A percentile compares a stretch with the other conserved stretches of the same genome.
Conservation (phyloP, 2,113 vertebrate genomes). For the Toxotes jaculatrix region DNA sequence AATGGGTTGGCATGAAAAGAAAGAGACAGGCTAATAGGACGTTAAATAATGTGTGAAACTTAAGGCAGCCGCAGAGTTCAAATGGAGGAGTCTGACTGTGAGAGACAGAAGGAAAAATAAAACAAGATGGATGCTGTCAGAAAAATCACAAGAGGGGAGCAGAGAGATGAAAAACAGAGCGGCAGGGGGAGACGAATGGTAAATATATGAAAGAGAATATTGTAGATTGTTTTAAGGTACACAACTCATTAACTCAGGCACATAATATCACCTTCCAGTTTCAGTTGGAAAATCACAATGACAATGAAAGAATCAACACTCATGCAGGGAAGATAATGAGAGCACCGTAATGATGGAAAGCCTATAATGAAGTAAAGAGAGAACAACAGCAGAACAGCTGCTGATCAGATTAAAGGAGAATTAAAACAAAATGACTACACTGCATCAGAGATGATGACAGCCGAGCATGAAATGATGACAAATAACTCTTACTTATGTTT, state of each 20-base stretch:
- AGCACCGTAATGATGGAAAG: conserved; percentile 43
- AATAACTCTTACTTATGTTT: conserved; percentile 48
- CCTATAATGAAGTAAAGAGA: conserved; percentile 50
- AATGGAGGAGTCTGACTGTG: conserved; percentile 24
- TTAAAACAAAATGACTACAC: conserved; percentile 64
- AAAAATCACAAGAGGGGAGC: conserved; percentile 29
- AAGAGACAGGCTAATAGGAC: conserved; percentile 41
- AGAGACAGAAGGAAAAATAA: conserved; percentile 51
- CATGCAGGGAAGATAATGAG: conserved; percentile 31
- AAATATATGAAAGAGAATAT: conserved; percentile 43
- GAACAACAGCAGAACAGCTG: conserved; percentile 61
- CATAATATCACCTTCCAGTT: conserved; percentile 5
- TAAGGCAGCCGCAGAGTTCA: conserved; percentile 33
- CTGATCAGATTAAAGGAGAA: conserved; percentile 70
- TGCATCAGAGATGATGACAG: conserved; percentile 56
- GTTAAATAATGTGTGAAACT: conserved; percentile 59
- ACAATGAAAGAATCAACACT: conserved; percentile 40
- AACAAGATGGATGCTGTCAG: conserved; percentile 55
- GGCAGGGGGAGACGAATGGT: neutral
- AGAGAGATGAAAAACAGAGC: conserved; percentile 22
- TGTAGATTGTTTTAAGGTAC: conserved; percentile 20
- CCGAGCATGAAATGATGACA: conserved; percentile 51
- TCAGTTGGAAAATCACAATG: conserved; percentile 26
- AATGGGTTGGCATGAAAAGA: conserved; percentile 36
- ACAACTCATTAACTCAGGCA: conserved; percentile 27